A percentile compares a stretch with the other conserved stretches of the same genome.
Evolutionary conservation across 2,888 invertebrate genomes (phyloP).

Genomic region (Abscondita cerata): DNA sequence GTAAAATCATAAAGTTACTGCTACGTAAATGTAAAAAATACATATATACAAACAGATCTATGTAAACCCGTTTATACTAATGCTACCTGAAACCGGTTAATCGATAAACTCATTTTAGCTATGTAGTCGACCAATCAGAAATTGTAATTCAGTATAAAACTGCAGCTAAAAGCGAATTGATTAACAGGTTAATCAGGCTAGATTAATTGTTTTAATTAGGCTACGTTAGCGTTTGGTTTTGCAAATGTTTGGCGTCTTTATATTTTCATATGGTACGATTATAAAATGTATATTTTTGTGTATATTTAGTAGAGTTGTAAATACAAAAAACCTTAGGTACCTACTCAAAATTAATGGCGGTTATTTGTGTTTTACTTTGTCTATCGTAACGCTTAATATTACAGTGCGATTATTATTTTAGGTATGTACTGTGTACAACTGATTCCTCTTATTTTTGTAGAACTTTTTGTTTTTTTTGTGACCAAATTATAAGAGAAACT

Average conservation of each 20-base stretch:
- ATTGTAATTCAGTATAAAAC: too few relatives aligned
- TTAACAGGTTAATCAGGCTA: too few relatives aligned
- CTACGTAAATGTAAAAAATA: too few relatives aligned
- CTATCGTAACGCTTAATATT: slow-evolving; percentile 39
- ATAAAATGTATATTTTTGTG: slow-evolving; percentile 12
- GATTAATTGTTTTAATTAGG: neutral
- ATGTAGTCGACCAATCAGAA: too few relatives aligned
- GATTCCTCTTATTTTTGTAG: slow-evolving; percentile 42
- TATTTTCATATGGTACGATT: slow-evolving; percentile 3
- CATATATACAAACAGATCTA: too few relatives aligned
- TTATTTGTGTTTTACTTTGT: neutral
- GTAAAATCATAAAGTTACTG: too few relatives aligned
- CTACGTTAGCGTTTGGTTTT: slow-evolving; percentile 3
- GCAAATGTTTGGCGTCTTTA: neutral
- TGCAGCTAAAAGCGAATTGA: too few relatives aligned
- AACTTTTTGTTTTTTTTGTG: neutral
- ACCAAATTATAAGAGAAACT: neutral
- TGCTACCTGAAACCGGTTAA: too few relatives aligned
- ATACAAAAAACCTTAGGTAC: slow-evolving; percentile 26
- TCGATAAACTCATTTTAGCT: too few relatives aligned
- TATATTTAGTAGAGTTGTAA: slow-evolving; percentile 22
- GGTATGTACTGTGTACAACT: slow-evolving; percentile 59
- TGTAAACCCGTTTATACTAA: too few relatives aligned
- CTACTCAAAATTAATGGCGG: slow-evolving; percentile 28
- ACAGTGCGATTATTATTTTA: slow-evolving; percentile 50